Base-by-base conservation (phyloP, 2,797 vertebrate species). In the Oophaga sylvatica region DNA sequence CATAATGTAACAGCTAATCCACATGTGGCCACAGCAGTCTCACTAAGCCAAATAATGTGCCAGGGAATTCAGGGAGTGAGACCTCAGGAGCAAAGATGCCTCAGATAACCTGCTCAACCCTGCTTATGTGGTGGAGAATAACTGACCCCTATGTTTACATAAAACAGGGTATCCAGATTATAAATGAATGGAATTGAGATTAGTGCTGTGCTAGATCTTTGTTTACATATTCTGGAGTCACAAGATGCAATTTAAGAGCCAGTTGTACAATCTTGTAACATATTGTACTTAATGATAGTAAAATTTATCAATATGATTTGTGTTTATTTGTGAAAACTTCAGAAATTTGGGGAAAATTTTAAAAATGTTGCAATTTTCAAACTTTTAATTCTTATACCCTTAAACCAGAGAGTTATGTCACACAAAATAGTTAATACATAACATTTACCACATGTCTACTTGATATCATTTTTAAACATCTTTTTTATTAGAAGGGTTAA, bases 1-100 rank as follows among this genome's bases (percentile, higher is more conserved):
- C 80, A 78, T 59, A 83, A 15, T 84, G 87, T 84, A 83, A 83
- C 80, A 48, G 75, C 31, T 60, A 80, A 73, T 88, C 76, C 68
- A 75, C 82, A 75, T 84, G 65, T 88, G 87, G 76, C 41, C 13
- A 57, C 13, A 57, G 59, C 63, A 29, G 65, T 79, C 67, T 80
- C 81, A 65, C 81, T 78, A 19, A 29, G 60, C 75, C 62, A 65
- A 53, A 81, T 59, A 17, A 57, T 57, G 73, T 88, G 87, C 82
- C 87, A 75, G 77, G 76, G 77, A 84, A 88, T 84, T 80, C 77
- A n/a, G 77, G 53, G 76, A 79, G 12, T 16, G 7, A 60, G 22
- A 31, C 31, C 78, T 62, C 31, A 2, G 9, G 65, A 83, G 56
- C 70, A 2, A 53, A 31, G 41, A 45, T 19, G 59, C 83, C 77